These are phyloP conservation scores for Plecotus auritus DNA, from an alignment of 2,113 vertebrate species.

Conservation along the genomic window DNA sequence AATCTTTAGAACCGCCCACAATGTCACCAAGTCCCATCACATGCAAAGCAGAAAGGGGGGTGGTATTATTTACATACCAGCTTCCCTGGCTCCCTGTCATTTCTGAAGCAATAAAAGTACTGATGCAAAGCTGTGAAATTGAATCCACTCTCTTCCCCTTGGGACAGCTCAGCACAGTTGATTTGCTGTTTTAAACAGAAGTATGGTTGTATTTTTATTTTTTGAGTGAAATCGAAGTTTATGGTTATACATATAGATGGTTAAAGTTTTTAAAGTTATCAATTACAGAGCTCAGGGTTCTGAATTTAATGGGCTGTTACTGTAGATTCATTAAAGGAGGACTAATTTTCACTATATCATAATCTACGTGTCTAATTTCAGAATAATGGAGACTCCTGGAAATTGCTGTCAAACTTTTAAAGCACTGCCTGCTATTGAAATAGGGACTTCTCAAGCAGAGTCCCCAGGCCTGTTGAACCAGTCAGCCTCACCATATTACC, in stretches of 20 bases:
- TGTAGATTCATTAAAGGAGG: conserved; percentile 47
- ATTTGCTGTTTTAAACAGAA: background rate
- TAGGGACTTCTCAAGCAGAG: background rate
- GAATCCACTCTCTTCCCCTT: background rate
- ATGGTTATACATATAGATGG: background rate
- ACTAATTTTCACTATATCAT: conserved; percentile 44
- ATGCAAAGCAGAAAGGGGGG: background rate
- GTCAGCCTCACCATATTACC: background rate
- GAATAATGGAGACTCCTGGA: conserved; percentile 60
- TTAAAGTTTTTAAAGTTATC: conserved; percentile 37
- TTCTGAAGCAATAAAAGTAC: background rate
- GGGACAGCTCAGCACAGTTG: background rate
- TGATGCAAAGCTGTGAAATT: background rate
- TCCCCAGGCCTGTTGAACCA: background rate
- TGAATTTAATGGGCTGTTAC: conserved; percentile 56
- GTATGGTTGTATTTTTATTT: background rate
- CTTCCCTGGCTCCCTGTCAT: background rate
- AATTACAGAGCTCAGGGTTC: conserved; percentile 30
- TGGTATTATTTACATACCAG: background rate
- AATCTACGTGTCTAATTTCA: conserved; percentile 56
- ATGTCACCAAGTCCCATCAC: background rate
- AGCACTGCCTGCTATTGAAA: conserved; percentile 34
- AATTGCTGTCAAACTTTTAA: conserved; percentile 49
- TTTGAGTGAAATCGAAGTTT: conserved; percentile 19
- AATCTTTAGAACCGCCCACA: background rate